Evolutionary conservation across 2,888 invertebrate genomes (phyloP).

Genomic region (Phytoseiulus persimilis): DNA sequence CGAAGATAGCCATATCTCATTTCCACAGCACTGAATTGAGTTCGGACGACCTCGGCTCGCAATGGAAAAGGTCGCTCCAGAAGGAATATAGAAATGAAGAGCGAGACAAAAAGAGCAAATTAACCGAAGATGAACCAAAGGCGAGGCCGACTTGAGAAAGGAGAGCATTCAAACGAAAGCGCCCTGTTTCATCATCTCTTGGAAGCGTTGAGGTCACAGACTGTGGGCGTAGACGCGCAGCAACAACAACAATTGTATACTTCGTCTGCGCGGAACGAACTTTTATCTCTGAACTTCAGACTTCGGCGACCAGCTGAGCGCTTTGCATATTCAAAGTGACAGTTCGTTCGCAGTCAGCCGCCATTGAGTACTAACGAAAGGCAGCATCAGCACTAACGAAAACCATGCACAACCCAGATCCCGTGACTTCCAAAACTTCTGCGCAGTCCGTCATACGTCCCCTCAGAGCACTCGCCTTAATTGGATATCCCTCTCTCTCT

Average conservation of each 20-base stretch:
- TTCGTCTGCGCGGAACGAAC: background rate
- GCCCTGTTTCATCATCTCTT: background rate
- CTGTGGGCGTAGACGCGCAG: background rate
- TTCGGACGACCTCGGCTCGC: background rate
- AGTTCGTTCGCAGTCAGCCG: background rate
- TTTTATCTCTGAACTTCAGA: background rate
- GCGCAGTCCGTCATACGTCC: background rate
- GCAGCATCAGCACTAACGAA: background rate
- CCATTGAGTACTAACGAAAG: background rate
- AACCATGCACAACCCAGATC: background rate
- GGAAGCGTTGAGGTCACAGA: background rate
- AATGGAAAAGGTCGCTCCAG: background rate
- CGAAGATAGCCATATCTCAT: background rate
- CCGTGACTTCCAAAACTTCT: background rate
- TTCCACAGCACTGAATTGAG: background rate
- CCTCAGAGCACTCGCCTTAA: background rate
- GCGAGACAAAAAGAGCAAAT: background rate
- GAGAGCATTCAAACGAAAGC: background rate
- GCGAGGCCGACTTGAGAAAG: background rate
- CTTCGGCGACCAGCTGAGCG: background rate
- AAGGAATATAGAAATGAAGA: slow-evolving; percentile 5
- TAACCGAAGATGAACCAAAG: background rate
- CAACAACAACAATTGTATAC: background rate
- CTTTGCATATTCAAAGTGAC: background rate
- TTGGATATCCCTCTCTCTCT: background rate